These are phyloP conservation scores for Marcusenius ussheri DNA, from an alignment of 2,113 vertebrate species.

Conservation along the genomic window DNA sequence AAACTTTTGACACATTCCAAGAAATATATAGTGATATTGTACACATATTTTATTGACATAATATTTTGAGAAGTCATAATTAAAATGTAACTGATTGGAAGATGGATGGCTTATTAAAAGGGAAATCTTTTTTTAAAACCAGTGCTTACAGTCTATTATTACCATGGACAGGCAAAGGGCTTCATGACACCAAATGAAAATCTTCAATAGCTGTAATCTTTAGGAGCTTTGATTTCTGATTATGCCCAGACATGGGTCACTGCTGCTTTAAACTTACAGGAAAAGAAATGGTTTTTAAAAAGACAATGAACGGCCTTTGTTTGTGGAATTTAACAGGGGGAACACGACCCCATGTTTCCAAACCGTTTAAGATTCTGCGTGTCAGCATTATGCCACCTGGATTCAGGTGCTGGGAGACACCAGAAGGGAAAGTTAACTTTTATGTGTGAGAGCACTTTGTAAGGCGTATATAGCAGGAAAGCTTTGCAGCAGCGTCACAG, in stretches of 20 bases:
- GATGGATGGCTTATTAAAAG: background rate
- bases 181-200: background rate
- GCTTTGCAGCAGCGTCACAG: background rate
- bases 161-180: background rate
- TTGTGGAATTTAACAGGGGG: background rate
- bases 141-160: background rate
- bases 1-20: background rate
- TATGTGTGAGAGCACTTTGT: slow-evolving; percentile 69
- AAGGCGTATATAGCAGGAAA: background rate
- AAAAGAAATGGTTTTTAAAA: background rate
- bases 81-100: background rate
- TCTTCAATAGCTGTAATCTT: background rate
- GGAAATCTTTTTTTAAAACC: background rate
- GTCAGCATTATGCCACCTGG: background rate
- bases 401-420: background rate
- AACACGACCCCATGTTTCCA: background rate
- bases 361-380: background rate
- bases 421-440: slow-evolving; percentile 42
- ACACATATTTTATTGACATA: background rate
- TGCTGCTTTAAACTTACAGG: background rate
- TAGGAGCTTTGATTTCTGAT: background rate
- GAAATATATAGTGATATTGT: background rate
- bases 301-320: background rate
- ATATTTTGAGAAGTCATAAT: background rate
- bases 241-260: background rate